Evolutionary conservation across 2,888 invertebrate genomes (phyloP), one percentile per base, ranked within the genome.

Genomic region (Mallateleia sp.): DNA sequence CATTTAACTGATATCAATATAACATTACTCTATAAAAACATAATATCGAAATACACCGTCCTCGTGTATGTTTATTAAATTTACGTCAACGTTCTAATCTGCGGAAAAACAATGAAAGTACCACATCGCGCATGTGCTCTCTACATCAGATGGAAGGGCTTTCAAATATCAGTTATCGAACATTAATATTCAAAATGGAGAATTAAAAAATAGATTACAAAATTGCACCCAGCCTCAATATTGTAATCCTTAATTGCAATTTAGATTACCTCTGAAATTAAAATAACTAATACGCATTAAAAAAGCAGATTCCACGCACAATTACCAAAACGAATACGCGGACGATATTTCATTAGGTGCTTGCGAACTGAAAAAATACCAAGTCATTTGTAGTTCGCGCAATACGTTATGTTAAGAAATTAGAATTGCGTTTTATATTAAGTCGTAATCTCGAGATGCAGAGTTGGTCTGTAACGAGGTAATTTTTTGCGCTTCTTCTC

Each of bases 391-490:
- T 45, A 58, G 45, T 20, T 58, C n/a, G 32, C 50, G 60, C 24
- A 45, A 62, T 50, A 71, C 45, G 77, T 77, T 81, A 66, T 11
- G 72, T 64, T 56, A 75, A 77, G 77, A 62, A 83, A 83, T 77
- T 83, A 83, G 82, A 75, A 75, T 56, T 54, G 69, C 64, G 64
- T 38, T 38, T 52, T 66, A 64, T 52, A 77, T 77, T 66, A 79
- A 75, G 74, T 75, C 79, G 69, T 69, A 85, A 85, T 80, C 79
- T 79, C 74, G 32, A 72, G 54, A 67, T 67, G 72, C 67, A 62
- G 42, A 82, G 56, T 77, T 66, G 50, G 52, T 50, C 60, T 60
- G 67, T 79, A 79, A 85, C 60, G 67, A 85, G 58, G 58, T 66
- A 69, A 81, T 66, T 71, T 80, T 64, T 80, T 77, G 64, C 45